Evolutionary conservation across 1,140 invertebrate species (phyloP), one percentile per base, ranked within the genome.

Genomic region (Ips typographus): DNA sequence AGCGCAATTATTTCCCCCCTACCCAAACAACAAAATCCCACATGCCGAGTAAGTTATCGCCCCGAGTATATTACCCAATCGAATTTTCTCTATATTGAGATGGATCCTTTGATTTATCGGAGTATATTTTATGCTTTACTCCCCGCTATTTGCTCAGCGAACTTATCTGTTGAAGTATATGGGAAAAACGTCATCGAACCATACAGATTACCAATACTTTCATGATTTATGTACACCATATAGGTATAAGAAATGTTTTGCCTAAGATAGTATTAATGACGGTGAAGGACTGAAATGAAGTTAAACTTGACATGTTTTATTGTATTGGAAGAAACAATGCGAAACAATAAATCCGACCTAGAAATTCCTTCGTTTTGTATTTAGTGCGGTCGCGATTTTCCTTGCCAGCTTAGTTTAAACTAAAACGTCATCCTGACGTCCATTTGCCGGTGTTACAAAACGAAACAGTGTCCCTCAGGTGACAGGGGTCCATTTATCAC

Each of bases 401-500:
- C 44, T 49, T 1, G 6, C 2, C 7, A 22, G 44, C 22, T 49
- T 49, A 49, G 44, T 49, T 49, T 49, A 49, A 49, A 49, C 44
- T 49, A 49, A 49, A 49, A 49, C 44, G 22, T 22, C 22, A 22
- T 22, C 22, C 22, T 22, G 22, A 22, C 22, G 44, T 49, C 44
- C 44, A 49, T 65, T 65, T 41, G 40, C 52, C 49, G 4, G 40
- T 22, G 49, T 55, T 56, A 65, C 51, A 58, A 52, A 58, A 40
- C 51, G 64, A 66, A 58, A 58, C 66, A 55, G 57, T 68, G 66
- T 68, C 57, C 66, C 57, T 22, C 47, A 61, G 66, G 66, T 68
- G 66, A 68, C 66, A 68, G 41, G 66, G 51, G 66, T 47, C 44
- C 57, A 68, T 68, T 68, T 68, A 68, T 68, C 66, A 68, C 57